Evolutionary conservation across 2,797 vertebrate genomes (phyloP).

Genomic region (Neosilurus hyrtlii): DNA sequence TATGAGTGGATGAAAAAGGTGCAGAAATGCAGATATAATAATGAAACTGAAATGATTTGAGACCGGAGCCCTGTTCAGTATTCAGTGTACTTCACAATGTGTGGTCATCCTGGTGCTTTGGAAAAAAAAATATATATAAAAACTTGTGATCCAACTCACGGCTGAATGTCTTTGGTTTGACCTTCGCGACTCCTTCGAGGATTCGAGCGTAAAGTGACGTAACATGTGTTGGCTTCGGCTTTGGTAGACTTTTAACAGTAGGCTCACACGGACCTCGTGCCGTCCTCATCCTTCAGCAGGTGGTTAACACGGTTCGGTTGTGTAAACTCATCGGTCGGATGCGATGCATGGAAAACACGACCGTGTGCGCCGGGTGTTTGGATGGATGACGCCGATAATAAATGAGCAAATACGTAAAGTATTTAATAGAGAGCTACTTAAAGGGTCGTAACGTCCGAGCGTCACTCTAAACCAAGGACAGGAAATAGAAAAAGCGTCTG

Average conservation of each 20-base stretch:
- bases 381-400: conserved; percentile 40
- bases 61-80: neutral
- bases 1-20: neutral
- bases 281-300: conserved; percentile 40
- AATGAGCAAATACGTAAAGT: conserved; percentile 52
- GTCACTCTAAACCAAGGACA: conserved; percentile 24
- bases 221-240: conserved; percentile 23
- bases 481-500: neutral
- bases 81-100: conserved; percentile 12
- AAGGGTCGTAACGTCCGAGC: conserved; percentile 20
- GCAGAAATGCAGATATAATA: neutral
- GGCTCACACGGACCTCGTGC: conserved; percentile 29
- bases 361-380: conserved; percentile 29
- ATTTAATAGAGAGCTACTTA: conserved; percentile 48
- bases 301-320: conserved; percentile 45
- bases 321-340: conserved; percentile 43
- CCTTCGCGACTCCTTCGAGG: conserved; percentile 33
- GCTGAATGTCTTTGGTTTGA: conserved; percentile 37
- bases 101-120: neutral
- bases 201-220: conserved; percentile 30
- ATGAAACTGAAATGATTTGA: neutral
- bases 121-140: neutral
- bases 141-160: neutral
- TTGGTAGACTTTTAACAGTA: conserved; percentile 49
- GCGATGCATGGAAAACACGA: conserved; percentile 33